These are phyloP conservation scores for Strix uralensis DNA, from an alignment of 2,113 vertebrate genomes.

Conservation along the genomic window DNA sequence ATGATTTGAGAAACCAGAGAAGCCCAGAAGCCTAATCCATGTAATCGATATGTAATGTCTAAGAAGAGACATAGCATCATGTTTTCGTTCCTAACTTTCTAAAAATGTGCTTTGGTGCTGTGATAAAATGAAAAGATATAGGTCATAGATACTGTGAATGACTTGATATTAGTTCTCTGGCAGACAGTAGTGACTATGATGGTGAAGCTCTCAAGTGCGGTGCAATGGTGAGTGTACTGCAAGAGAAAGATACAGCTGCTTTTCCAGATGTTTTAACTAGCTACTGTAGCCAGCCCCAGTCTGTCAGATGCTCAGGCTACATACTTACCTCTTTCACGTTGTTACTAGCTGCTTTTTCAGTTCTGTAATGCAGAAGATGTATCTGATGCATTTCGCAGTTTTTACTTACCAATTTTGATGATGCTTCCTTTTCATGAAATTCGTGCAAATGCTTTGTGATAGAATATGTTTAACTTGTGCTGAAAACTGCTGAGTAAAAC, in stretches of 20 bases:
- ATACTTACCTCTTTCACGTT: neutral
- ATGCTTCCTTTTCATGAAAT: neutral
- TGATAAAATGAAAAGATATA: neutral
- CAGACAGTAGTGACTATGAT: neutral
- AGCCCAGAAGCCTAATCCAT: neutral
- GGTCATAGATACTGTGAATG: neutral
- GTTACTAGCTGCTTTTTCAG: neutral
- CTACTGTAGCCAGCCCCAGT: neutral
- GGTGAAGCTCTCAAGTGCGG: neutral
- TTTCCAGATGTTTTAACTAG: neutral
- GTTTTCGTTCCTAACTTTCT: neutral
- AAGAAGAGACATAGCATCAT: neutral
- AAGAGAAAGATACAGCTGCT: neutral
- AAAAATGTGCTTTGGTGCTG: neutral
- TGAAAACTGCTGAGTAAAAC: neutral
- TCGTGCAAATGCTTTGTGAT: neutral
- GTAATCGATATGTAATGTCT: neutral
- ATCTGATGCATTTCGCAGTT: neutral
- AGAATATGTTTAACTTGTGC: neutral
- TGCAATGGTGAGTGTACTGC: neutral
- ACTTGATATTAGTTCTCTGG: neutral
- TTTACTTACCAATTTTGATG: neutral
- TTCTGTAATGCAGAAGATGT: neutral
- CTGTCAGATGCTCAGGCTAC: neutral
- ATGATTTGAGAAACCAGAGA: neutral